Base-by-base conservation (phyloP, 2,113 vertebrate species). In the Falcunculus frontatus region DNA sequence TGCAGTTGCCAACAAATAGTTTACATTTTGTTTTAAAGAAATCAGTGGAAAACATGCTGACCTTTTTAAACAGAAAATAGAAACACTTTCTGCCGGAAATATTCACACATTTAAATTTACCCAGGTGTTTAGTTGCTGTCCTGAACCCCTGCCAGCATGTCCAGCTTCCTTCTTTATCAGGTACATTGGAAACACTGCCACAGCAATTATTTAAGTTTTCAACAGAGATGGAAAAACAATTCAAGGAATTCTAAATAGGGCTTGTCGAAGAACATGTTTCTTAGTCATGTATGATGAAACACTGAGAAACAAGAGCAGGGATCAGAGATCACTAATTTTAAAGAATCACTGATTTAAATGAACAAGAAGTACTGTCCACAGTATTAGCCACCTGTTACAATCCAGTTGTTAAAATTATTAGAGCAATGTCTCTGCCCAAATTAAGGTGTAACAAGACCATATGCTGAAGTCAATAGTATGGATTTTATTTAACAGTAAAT, bases 401-500 rank as follows among this genome's bases (percentile, higher is more conserved):
- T 39, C 19, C 27, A 53, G 19, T 33, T 53, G 39, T 69, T 70
- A 55, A 46, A 78, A n/a, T 78, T 62, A 53, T 46, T 78, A 44
- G 14, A 52, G 27, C 29, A 12, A 46, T 60, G 18, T 3, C 33
- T 52, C 22, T 69, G 18, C 15, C 22, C 0, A 0, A 78, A 53
- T 60, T 62, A 33, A 46, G 19, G 12, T 62, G 8, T 23, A 53
- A 78, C 55, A 69, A 46, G 56, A 62, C 23, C 33, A 39, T 13
- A 60, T 60, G 23, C 33, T 0, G 0, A 60, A 60, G 29, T 60
- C 73, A 69, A 33, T 29, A 33, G 18, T 29, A 37, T 29, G 27
- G 33, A 37, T 46, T 87, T 77, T 46, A 33, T 77, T 77, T 33
- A 44, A 60, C 9, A 46, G 6, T 37, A 69, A 60, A 52, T 46